These are phyloP conservation scores for Pedicia rivosa DNA, from an alignment of 2,888 invertebrate genomes.

Conservation along the genomic window DNA sequence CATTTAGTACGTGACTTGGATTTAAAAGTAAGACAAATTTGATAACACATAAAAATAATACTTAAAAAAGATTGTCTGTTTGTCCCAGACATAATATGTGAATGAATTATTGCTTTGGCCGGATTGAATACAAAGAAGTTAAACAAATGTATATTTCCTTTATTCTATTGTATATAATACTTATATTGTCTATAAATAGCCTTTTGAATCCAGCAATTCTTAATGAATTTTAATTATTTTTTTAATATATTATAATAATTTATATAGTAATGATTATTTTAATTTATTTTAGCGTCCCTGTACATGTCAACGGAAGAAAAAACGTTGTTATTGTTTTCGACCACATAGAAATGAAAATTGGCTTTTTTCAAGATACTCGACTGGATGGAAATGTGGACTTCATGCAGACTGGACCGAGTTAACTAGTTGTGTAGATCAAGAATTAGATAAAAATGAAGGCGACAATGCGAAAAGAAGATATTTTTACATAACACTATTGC, in stretches of 20 bases:
- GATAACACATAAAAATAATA: too few species aligned
- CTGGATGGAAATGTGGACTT: slow-evolving; percentile 95
- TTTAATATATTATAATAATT: too few species aligned
- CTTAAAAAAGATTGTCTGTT: slow-evolving; percentile 1
- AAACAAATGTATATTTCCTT: too few species aligned
- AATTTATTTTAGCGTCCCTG: slow-evolving; percentile 67
- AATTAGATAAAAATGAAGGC: slow-evolving; percentile 81
- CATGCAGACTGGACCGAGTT: slow-evolving; percentile 98
- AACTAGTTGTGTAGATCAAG: slow-evolving; percentile 78
- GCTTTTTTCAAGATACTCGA: slow-evolving; percentile 94
- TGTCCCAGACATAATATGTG: too few species aligned
- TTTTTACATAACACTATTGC: slow-evolving; percentile 88
- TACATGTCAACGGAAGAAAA: slow-evolving; percentile 75
- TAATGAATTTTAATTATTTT: too few species aligned
- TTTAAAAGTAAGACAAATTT: slow-evolving; percentile 35
- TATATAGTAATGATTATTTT: too few species aligned
- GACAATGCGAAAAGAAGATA: slow-evolving; percentile 69
- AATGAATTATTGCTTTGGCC: too few species aligned
- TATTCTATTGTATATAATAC: too few species aligned
- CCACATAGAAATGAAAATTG: slow-evolving; percentile 88
- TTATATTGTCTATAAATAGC: too few species aligned
- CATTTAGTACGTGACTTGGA: slow-evolving; percentile 93
- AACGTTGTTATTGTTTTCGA: slow-evolving; percentile 82
- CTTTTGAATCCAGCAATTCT: too few species aligned
- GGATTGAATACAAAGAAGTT: too few species aligned